phyloP scores from a whole-genome alignment of 2,113 vertebrate genomes.

The Xenus cinereus region DNA sequence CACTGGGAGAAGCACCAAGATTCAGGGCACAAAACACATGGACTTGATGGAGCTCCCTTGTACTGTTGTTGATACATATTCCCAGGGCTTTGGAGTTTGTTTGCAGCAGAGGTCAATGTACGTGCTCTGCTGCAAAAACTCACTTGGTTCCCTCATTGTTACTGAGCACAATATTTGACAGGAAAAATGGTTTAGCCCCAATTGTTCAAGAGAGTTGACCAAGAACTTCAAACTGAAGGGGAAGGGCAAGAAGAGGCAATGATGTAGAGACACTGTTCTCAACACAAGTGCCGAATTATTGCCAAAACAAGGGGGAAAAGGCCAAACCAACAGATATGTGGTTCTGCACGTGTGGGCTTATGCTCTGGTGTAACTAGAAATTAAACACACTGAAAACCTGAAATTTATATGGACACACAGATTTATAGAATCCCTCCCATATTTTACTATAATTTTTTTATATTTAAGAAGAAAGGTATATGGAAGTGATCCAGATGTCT shows the following conservation, averaged over 20 bases:
- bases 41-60: not conserved
- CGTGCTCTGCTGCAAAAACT: not conserved
- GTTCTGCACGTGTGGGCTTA: not conserved
- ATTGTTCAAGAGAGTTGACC: not conserved
- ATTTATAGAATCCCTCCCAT: accelerated
- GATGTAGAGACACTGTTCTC: accelerated
- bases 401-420: accelerated
- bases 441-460: not conserved
- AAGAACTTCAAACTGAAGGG: not conserved
- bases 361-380: not conserved
- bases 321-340: accelerated
- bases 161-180: accelerated
- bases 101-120: accelerated
- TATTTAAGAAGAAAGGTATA: not conserved
- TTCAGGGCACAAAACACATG: accelerated
- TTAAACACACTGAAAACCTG: not conserved
- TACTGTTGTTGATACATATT: accelerated
- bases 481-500: not conserved
- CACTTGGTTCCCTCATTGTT: not conserved
- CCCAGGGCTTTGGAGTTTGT: not conserved
- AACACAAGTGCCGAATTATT: not conserved
- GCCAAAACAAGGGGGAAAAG: not conserved
- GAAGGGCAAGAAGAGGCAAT: not conserved
- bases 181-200: not conserved
- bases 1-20: not conserved